phyloP scores from a whole-genome alignment of 2,888 invertebrate species.

The Tortrix viridana region DNA sequence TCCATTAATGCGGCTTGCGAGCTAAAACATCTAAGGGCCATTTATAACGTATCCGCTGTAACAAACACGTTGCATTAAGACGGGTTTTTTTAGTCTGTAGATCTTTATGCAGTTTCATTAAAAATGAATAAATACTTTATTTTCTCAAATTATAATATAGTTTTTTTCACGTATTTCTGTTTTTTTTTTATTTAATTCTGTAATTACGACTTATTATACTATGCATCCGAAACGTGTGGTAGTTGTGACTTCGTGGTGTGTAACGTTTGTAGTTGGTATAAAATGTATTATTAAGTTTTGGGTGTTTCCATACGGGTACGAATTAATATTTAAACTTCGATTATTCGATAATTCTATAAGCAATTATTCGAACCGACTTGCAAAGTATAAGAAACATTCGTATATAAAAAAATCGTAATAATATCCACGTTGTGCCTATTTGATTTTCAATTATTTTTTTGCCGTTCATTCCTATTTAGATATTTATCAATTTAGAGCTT shows the following conservation, averaged over 20 bases:
- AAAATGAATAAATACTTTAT: background rate
- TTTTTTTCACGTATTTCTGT: slow-evolving; percentile 7
- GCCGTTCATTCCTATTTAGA: no score
- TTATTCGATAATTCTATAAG: background rate
- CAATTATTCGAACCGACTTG: no score
- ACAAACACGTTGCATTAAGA: no score
- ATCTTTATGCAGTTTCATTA: no score
- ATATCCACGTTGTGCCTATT: slow-evolving; percentile 20
- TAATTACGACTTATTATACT: slow-evolving; percentile 1
- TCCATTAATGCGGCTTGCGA: no score
- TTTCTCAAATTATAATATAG: slow-evolving; percentile 24
- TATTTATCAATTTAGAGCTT: no score
- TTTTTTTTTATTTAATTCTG: slow-evolving; percentile 14
- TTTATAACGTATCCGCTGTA: no score
- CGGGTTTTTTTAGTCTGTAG: no score
- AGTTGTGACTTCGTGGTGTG: slow-evolving; percentile 13
- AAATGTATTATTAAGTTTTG: slow-evolving; percentile 19
- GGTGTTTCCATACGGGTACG: slow-evolving; percentile 35
- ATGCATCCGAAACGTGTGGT: slow-evolving; percentile 9
- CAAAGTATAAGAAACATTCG: no score
- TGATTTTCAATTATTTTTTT: background rate
- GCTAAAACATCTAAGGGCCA: no score
- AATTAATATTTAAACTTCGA: slow-evolving; percentile 1
- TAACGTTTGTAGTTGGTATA: slow-evolving; percentile 9
- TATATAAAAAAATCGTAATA: slow-evolving; percentile 1